A percentile compares a stretch with the other conserved stretches of the same genome.
phyloP scores from a whole-genome alignment of 64 coral and sea anemone genomes.

The Astreopora myriophthalma region DNA sequence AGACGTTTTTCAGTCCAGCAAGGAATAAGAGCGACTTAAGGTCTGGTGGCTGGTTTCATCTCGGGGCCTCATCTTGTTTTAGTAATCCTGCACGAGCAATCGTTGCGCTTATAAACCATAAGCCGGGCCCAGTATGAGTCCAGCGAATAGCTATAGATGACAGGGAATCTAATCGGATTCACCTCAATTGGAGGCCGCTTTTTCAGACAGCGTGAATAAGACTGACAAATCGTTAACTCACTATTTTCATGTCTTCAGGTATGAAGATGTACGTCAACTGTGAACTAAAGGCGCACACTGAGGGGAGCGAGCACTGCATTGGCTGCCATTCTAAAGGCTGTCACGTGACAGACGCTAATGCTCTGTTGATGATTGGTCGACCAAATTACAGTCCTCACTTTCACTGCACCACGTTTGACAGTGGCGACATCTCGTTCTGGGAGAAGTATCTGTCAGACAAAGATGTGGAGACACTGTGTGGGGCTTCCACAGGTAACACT shows the following conservation, averaged over 20 bases:
- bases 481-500: constrained; percentile 50
- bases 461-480: constrained; percentile 84
- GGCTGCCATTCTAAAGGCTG: constrained; percentile 90
- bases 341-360: constrained; percentile 89
- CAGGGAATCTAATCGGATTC: background rate
- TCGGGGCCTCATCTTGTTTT: no score
- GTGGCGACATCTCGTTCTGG: constrained; percentile 90
- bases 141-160: background rate
- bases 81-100: no score
- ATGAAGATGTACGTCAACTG: constrained; percentile 95
- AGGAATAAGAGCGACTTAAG: background rate
- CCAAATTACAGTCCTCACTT: constrained; percentile 92
- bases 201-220: background rate
- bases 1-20: background rate
- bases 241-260: constrained; percentile 54
- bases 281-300: constrained; percentile 74
- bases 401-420: constrained; percentile 95
- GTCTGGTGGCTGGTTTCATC: no score
- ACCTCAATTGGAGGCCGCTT: background rate
- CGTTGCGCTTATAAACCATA: no score
- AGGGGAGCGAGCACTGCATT: constrained; percentile 84
- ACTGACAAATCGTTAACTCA: background rate
- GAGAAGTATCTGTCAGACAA: constrained; percentile 80
- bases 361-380: constrained; percentile 85
- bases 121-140: no score